Percentiles rank a stretch among this genome's conserved stretches.
These are phyloP conservation scores for Patiria pectinifera DNA, from an alignment of 53 echinoderm and acorn worm genomes.

Conservation along the genomic window DNA sequence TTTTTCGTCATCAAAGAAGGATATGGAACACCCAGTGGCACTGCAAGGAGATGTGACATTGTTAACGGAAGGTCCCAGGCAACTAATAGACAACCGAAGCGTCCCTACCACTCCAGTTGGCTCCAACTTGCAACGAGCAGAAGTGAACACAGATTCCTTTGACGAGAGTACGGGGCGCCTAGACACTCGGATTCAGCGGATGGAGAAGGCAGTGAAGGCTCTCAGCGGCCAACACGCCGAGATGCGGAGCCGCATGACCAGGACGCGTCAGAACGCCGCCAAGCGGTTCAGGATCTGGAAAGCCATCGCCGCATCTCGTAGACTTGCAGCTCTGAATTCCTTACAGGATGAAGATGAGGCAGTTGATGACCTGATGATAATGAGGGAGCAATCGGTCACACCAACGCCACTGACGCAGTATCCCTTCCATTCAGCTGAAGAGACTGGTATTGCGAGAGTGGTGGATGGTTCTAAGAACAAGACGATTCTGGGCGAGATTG, in stretches of 20 bases:
- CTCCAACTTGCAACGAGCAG: neutral
- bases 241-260: neutral
- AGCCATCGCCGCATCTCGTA: conserved; percentile 32
- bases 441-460: neutral
- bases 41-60: neutral
- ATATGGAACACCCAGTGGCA: neutral
- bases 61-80: neutral
- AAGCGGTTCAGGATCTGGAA: conserved; percentile 63
- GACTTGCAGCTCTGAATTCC: neutral
- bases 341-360: neutral
- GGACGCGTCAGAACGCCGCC: conserved; percentile 31
- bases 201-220: neutral
- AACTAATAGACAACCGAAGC: neutral
- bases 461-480: neutral
- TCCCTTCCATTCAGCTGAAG: neutral
- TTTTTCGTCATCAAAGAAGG: conserved; percentile 2
- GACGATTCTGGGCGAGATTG: conserved; percentile 81
- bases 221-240: conserved; percentile 11
- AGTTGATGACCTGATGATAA: neutral
- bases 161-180: conserved; percentile 13
- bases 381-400: neutral
- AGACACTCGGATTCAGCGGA: conserved; percentile 4
- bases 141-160: neutral
- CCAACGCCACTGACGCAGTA: conserved; percentile 22
- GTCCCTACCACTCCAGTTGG: too few species aligned